phyloP scores from a whole-genome alignment of 2,113 vertebrate species.

The Pteruthius melanotis region DNA sequence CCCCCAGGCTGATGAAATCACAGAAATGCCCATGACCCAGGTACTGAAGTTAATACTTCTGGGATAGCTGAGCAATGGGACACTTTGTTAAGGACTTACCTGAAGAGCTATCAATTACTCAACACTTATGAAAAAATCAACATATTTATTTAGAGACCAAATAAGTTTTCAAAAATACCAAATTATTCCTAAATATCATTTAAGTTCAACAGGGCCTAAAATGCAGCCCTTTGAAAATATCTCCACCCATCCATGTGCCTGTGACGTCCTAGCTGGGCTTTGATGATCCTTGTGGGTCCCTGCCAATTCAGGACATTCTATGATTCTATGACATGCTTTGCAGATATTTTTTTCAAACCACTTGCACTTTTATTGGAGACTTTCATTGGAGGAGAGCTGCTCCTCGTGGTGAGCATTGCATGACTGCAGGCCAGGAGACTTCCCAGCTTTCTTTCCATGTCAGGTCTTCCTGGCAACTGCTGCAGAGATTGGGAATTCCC shows the following conservation, averaged over 20 bases:
- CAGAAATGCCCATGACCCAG: neutral
- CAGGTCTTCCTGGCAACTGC: neutral
- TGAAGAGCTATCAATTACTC: neutral
- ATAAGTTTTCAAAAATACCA: neutral
- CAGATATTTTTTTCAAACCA: neutral
- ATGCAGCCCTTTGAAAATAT: neutral
- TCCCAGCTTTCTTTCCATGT: neutral
- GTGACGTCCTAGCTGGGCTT: neutral
- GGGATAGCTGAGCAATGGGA: neutral
- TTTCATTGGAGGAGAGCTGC: neutral
- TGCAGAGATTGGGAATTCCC: neutral
- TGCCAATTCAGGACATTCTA: too few relatives aligned
- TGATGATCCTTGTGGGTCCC: too few relatives aligned
- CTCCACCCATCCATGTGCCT: neutral
- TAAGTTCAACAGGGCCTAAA: neutral
- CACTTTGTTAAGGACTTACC: neutral
- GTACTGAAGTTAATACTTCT: neutral
- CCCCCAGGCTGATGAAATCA: neutral
- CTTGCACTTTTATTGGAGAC: neutral
- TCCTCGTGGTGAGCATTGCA: neutral
- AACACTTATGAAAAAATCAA: neutral
- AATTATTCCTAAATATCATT: neutral
- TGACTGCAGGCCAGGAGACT: neutral
- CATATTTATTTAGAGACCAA: neutral
- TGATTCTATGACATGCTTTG: neutral